Percentiles rank a stretch among this genome's conserved stretches.
These are phyloP conservation scores for Diploptera punctata DNA, from an alignment of 2,888 invertebrate genomes.

Conservation along the genomic window DNA sequence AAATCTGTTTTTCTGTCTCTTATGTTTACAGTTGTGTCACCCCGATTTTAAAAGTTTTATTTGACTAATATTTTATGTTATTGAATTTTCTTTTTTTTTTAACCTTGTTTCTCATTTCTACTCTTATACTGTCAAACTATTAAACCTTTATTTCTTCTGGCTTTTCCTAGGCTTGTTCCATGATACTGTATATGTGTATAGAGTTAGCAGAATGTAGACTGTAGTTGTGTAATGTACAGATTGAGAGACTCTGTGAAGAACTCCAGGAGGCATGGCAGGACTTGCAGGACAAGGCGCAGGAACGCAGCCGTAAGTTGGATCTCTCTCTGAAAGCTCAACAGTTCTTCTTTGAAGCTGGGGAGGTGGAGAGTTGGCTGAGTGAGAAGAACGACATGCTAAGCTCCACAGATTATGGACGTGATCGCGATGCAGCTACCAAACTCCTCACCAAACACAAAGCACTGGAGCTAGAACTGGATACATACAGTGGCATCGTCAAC, in stretches of 20 bases:
- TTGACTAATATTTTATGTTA: too few relatives aligned
- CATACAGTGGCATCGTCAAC: conserved; percentile 88
- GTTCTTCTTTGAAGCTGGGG: conserved; percentile 88
- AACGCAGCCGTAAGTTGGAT: conserved; percentile 79
- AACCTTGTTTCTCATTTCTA: too few relatives aligned
- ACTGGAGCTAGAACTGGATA: conserved; percentile 87
- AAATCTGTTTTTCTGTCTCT: too few relatives aligned
- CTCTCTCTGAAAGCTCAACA: conserved; percentile 89
- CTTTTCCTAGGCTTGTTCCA: too few relatives aligned
- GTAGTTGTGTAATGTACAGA: conserved; percentile 59
- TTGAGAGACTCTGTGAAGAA: conserved; percentile 75
- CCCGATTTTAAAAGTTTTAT: too few relatives aligned
- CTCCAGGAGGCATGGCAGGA: conserved; percentile 77
- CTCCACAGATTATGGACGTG: conserved; percentile 87
- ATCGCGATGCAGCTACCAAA: conserved; percentile 90
- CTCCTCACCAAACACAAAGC: conserved; percentile 95
- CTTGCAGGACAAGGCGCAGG: conserved; percentile 71
- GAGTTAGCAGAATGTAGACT: too few relatives aligned
- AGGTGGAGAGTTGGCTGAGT: conserved; percentile 92
- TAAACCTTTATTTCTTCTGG: too few relatives aligned
- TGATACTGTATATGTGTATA: too few relatives aligned
- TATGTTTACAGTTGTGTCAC: too few relatives aligned
- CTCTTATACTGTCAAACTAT: too few relatives aligned
- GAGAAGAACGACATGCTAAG: conserved; percentile 84
- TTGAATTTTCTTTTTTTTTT: too few relatives aligned